Conservation (phyloP, 1,140 invertebrate genomes). For the Bicyclus anynana region DNA sequence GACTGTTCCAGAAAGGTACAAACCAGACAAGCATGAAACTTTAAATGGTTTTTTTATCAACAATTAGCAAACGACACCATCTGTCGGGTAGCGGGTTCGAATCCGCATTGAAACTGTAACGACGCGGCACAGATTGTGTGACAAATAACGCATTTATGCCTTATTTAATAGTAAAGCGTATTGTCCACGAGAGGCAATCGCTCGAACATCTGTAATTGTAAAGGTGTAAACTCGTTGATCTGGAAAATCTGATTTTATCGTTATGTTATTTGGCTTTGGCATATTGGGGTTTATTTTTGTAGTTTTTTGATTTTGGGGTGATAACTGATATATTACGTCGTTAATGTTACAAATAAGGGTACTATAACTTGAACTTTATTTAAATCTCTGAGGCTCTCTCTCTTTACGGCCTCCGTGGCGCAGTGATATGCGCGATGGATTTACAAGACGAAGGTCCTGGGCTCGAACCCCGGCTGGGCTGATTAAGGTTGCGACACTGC, state of each 20-base stretch:
- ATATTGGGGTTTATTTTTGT: background rate
- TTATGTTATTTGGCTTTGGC: background rate
- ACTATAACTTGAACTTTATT: too few relatives aligned
- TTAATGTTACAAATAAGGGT: too few relatives aligned
- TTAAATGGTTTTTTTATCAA: constrained; percentile 1
- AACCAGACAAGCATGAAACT: constrained; percentile 1
- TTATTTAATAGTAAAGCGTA: background rate
- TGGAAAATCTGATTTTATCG: background rate
- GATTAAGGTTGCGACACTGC: too few relatives aligned
- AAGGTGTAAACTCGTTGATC: constrained; percentile 3
- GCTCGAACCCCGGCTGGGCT: too few relatives aligned
- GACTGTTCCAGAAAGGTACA: too few relatives aligned
- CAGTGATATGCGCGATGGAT: too few relatives aligned
- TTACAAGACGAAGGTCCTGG: too few relatives aligned
- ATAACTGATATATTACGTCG: too few relatives aligned
- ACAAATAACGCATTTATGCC: constrained; percentile 4
- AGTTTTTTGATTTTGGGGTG: background rate
- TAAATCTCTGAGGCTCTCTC: too few relatives aligned
- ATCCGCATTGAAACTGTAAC: constrained; percentile 1
- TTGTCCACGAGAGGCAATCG: background rate
- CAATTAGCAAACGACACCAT: background rate
- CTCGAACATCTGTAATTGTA: constrained; percentile 19
- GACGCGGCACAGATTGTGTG: constrained; percentile 6
- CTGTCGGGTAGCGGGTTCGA: constrained; percentile 2
- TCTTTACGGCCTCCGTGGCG: too few relatives aligned